Evolutionary conservation across 1,140 invertebrate genomes (phyloP).

Genomic region (Thereuonema tuberculata): DNA sequence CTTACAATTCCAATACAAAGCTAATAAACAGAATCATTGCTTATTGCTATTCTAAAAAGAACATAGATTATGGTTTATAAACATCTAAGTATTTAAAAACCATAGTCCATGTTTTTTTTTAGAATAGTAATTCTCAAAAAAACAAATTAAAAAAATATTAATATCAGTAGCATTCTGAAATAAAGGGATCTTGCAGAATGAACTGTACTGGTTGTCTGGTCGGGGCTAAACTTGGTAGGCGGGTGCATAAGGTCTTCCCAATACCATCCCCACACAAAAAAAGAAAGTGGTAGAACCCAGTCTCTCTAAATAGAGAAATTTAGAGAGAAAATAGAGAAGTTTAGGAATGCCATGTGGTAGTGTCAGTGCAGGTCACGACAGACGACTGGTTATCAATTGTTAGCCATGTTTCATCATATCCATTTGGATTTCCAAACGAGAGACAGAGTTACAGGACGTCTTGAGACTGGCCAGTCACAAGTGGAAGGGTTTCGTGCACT

Average conservation of each 20-base stretch:
- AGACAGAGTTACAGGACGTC: not conserved
- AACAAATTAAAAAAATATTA: no score
- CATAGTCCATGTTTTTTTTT: no score
- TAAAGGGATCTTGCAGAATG: no score
- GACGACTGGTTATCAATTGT: no score
- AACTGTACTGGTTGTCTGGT: no score
- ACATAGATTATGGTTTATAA: no score
- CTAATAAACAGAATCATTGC: no score
- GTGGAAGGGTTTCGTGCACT: not conserved
- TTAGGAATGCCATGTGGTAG: not conserved
- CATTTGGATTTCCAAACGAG: not conserved
- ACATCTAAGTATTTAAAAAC: no score
- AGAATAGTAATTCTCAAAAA: no score
- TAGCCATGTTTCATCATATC: not conserved
- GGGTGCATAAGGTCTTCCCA: not conserved
- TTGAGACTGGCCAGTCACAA: not conserved
- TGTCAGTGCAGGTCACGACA: not conserved
- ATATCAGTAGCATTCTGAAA: no score
- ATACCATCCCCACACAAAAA: not conserved
- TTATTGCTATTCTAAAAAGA: no score
- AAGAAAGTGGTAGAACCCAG: not conserved
- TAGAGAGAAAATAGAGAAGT: not conserved
- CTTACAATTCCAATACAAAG: no score
- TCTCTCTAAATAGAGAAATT: not conserved
- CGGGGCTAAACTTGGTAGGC: not conserved